Base-by-base conservation (phyloP, 2,113 vertebrate genomes). In the Gallinago jamesoni region DNA sequence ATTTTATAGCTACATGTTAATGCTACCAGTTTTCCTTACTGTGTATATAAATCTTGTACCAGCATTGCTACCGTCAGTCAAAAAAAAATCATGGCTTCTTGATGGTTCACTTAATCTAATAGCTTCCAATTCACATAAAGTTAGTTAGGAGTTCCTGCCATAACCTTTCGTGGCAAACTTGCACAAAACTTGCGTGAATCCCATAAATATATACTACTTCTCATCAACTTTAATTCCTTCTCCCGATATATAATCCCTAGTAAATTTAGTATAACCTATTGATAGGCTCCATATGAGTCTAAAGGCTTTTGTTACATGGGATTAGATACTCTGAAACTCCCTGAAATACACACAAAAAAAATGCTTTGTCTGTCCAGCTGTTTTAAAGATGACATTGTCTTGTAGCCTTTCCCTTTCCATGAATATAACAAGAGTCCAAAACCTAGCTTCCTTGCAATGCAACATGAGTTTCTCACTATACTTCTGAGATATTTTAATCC, bases 1-100 rank as follows among this genome's bases (percentile, higher is more conserved):
- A 67, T 80, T 97, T 94, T 87, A 96, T 66, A 85, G 28, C 35
- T 55, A 39, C 55, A 77, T 56, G 37, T 87, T 94, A 97, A 89
- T 67, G 78, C 84, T 96, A 95, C 67, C 48, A 56, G 43, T 90
- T 94, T 96, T 94, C 53, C 77, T 70, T 90, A 92, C 62, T 89
- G 25, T 88, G n/a, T 59, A n/a, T 47, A 87, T 96, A 95, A 96
- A 95, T 78, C 60, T 84, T 73, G 84, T 92, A 92, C 35, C 55
- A 84, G 18, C 39, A 73, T 63, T 53, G 75, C 7, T 5, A 59
- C 70, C 75, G 47, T 92, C 69, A 83, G 60, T 78, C 52, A 93
- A 73, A 87, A 39, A 39, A 96, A 94, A 82, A 80, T 48, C 52
- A 53, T 53, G 62, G 14, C 70, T 91, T 33, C 45, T 85, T 73